Conservation (phyloP, 2,888 invertebrate genomes). For the Catocala sponsa region DNA sequence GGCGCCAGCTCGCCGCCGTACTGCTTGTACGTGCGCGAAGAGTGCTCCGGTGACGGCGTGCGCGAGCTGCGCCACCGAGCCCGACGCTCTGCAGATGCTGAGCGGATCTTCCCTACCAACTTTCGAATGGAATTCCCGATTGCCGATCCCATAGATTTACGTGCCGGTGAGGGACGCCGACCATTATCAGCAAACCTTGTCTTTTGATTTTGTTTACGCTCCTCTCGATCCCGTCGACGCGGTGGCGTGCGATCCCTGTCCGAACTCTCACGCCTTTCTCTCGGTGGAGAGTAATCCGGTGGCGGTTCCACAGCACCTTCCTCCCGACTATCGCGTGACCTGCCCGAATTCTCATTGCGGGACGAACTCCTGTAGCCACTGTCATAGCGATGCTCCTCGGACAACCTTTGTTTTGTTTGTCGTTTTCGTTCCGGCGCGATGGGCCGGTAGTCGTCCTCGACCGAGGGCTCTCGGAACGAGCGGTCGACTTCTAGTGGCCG, state of each 20-base stretch:
- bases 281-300: constrained; percentile 91
- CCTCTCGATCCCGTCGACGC: constrained; percentile 81
- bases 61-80: constrained; percentile 89
- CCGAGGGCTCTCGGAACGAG: constrained; percentile 83
- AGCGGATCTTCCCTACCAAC: constrained; percentile 94
- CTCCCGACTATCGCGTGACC: constrained; percentile 81
- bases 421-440: constrained; percentile 91
- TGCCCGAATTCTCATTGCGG: constrained; percentile 84
- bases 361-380: constrained; percentile 88
- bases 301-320: constrained; percentile 89
- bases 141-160: constrained; percentile 87
- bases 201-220: constrained; percentile 90
- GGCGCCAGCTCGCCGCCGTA: constrained; percentile 84
- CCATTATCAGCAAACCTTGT: constrained; percentile 90
- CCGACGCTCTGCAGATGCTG: constrained; percentile 90
- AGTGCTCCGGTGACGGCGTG: constrained; percentile 89
- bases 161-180: constrained; percentile 76
- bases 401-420: constrained; percentile 85
- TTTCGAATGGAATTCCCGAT: constrained; percentile 94
- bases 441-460: constrained; percentile 85
- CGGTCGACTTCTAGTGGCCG: constrained; percentile 80
- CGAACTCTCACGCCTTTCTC: constrained; percentile 78
- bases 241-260: constrained; percentile 81
- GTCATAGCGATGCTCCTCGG: constrained; percentile 86
- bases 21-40: constrained; percentile 84